A percentile compares a stretch with the other conserved stretches of the same genome.
These are phyloP conservation scores for Trichechus manatus DNA, from an alignment of 2,113 vertebrate species.

Conservation along the genomic window DNA sequence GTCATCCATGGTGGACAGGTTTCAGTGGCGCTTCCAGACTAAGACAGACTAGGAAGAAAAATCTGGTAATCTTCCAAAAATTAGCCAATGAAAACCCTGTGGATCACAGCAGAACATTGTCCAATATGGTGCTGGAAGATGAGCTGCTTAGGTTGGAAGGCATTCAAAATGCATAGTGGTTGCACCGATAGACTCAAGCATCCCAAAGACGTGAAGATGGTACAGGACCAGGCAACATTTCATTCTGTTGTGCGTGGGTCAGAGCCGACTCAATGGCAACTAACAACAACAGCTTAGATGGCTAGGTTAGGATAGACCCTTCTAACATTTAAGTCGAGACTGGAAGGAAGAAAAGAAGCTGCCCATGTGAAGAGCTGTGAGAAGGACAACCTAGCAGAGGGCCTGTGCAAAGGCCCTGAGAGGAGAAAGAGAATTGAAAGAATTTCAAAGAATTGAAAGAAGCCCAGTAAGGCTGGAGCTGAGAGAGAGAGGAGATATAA, in stretches of 20 bases:
- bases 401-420: constrained; percentile 63
- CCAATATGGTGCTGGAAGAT: too few species aligned
- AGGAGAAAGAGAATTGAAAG: background rate
- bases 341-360: background rate
- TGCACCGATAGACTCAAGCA: too few species aligned
- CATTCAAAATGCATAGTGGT: too few species aligned
- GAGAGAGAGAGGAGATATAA: background rate
- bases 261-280: too few species aligned
- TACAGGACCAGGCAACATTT: too few species aligned
- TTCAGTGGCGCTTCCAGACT: background rate
- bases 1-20: background rate
- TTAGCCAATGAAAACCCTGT: too few species aligned
- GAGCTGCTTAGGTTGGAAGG: too few species aligned
- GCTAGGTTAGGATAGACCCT: background rate
- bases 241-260: too few species aligned
- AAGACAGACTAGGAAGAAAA: background rate
- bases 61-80: too few species aligned
- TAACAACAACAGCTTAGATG: background rate
- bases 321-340: background rate
- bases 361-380: background rate
- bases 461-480: background rate
- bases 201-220: too few species aligned
- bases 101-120: too few species aligned
- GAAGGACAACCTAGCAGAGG: background rate
- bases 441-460: background rate